Evolutionary conservation across 2,888 invertebrate genomes (phyloP), one percentile per base, ranked within the genome.

Genomic region (Hipparchia sbordonii): DNA sequence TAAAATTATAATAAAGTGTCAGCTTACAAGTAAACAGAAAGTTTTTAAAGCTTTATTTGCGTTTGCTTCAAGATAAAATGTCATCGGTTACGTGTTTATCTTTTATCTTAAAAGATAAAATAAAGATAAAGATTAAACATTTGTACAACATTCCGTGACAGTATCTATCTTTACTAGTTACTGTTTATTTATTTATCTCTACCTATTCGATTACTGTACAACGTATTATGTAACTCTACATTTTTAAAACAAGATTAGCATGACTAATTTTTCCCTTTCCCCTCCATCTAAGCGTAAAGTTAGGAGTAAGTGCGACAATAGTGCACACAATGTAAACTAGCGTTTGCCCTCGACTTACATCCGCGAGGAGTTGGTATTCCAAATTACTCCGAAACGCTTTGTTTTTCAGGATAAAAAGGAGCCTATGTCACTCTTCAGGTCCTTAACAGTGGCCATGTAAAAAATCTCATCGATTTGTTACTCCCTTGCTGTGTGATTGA

Each of bases 41-140:
- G 54, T 63, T 63, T 63, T 63, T 51, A 65, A 12, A 6, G 51
- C 65, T 71, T 68, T 74, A 69, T 74, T 72, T 74, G 72, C 72
- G 33, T 74, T 72, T 65, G 62, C 65, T 60, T 59, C 59, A 7
- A 72, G 75, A 75, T 75, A 74, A 74, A 59, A 67, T 68, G 72
- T 74, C 76, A 72, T 72, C 67, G 71, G 69, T 67, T 67, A 57
- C 67, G 46, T 33, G 54, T 59, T 67, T 67, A 67, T 67, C 74
- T 74, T 67, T 59, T 68, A 68, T 59, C 74, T 74, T 33, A 60
- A 23, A 23, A 74, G 70, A 72, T 74, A 72, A 66, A 71, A 54
- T 48, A 63, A 68, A 68, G 48, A 63, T 72, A 72, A 63, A 56
- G 68, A 63, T 57, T 67, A 72, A 72, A 70, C 60, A 52, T 61